Conservation (phyloP, 2,888 invertebrate genomes). For the Thera obeliscata region DNA sequence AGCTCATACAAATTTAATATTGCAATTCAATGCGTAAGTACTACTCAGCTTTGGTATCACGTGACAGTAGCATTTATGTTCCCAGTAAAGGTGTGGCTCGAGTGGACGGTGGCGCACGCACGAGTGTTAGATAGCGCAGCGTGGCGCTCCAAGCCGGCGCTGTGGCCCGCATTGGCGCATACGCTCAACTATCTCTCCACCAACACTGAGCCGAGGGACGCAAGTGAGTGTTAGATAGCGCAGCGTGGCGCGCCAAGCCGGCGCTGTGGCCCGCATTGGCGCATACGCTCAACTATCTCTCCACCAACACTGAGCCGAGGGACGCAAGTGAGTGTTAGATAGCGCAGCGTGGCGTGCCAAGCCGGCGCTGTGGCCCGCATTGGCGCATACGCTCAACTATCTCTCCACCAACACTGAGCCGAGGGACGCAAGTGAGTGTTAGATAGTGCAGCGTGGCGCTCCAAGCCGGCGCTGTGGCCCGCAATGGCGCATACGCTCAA, state of each 20-base stretch:
- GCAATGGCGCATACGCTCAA: conserved; percentile 91
- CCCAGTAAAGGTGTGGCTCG: conserved; percentile 89
- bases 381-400: conserved; percentile 89
- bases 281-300: conserved; percentile 88
- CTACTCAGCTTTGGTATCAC: neutral
- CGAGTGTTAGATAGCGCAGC: conserved; percentile 78
- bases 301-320: conserved; percentile 51
- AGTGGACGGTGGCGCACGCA: conserved; percentile 87
- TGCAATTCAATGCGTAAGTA: no score
- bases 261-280: conserved; percentile 93
- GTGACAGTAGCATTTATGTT: conserved; percentile 9
- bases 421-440: conserved; percentile 68
- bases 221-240: conserved; percentile 75
- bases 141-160: conserved; percentile 86
- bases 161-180: conserved; percentile 92
- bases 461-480: conserved; percentile 90
- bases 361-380: conserved; percentile 91
- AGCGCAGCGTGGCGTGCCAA: conserved; percentile 83
- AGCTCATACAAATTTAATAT: no score
- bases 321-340: conserved; percentile 70
- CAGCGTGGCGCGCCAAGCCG: conserved; percentile 83
- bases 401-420: conserved; percentile 69
- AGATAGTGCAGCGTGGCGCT: conserved; percentile 80
- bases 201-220: conserved; percentile 40
- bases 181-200: conserved; percentile 87